Percentiles rank a stretch among this genome's conserved stretches.
Evolutionary conservation across 2,888 invertebrate species (phyloP).

Genomic region (Diloba caeruleocephala): DNA sequence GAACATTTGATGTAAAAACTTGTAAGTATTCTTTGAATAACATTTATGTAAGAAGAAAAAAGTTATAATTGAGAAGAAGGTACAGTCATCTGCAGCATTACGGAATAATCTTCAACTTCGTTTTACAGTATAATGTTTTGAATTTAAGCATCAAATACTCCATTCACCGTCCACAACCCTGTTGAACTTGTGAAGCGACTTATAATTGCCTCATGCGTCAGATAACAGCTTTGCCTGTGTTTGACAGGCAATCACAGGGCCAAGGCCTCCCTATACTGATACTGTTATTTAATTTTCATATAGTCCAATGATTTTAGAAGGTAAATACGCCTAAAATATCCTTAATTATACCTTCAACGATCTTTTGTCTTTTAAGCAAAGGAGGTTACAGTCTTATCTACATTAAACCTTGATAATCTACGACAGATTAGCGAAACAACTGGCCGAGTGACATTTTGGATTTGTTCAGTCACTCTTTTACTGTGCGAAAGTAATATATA

Average conservation of each 20-base stretch:
- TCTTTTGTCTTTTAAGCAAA: constrained; percentile 52
- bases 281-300: constrained; percentile 57
- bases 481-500: constrained; percentile 8
- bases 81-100: constrained; percentile 10
- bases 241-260: constrained; percentile 69
- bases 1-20: constrained; percentile 30
- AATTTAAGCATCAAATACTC: constrained; percentile 9
- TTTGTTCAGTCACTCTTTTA: constrained; percentile 24
- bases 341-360: constrained; percentile 49
- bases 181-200: constrained; percentile 50
- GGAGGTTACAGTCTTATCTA: constrained; percentile 49
- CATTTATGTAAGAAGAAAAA: constrained; percentile 10
- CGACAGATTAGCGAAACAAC: constrained; percentile 40
- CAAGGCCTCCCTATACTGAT: constrained; percentile 47
- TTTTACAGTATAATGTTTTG: constrained; percentile 8
- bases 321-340: constrained; percentile 38
- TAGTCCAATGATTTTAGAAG: constrained; percentile 43
- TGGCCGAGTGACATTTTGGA: constrained; percentile 27
- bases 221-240: constrained; percentile 66
- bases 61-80: constrained; percentile 11
- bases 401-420: constrained; percentile 49
- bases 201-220: constrained; percentile 65
- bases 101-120: constrained; percentile 8
- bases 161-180: constrained; percentile 21
- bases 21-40: constrained; percentile 21